Percentiles rank a stretch among this genome's conserved stretches.
These are phyloP conservation scores for Glaucidium brasilianum DNA, from an alignment of 2,113 vertebrate species.

Conservation along the genomic window DNA sequence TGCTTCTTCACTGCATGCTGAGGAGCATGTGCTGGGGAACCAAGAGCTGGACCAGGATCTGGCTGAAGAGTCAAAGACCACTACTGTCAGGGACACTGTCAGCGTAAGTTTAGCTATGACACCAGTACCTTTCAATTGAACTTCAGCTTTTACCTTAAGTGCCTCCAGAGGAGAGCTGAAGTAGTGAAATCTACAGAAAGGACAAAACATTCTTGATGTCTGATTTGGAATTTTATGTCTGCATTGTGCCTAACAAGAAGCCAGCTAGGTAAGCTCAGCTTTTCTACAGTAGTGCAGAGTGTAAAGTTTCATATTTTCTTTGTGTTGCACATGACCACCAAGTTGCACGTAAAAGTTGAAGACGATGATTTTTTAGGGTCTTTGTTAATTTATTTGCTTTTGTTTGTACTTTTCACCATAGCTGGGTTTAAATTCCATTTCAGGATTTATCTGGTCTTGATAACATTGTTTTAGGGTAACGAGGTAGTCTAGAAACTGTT, in stretches of 20 bases:
- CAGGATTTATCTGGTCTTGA: neutral
- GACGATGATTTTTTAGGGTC: neutral
- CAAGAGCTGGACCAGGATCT: too few relatives aligned
- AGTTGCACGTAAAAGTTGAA: neutral
- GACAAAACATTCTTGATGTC: neutral
- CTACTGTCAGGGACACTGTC: too few relatives aligned
- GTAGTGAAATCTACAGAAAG: neutral
- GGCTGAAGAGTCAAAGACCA: neutral
- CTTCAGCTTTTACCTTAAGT: neutral
- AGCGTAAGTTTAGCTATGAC: neutral
- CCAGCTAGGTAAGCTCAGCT: neutral
- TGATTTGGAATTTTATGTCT: neutral
- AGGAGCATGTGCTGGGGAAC: neutral
- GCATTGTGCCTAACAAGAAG: neutral
- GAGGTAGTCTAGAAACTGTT: neutral
- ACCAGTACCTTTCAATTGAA: neutral
- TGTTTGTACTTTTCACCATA: neutral
- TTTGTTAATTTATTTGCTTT: neutral
- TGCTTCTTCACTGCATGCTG: neutral
- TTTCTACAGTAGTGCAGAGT: neutral
- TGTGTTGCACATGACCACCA: neutral
- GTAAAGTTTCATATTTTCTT: neutral
- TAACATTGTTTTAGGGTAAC: neutral
- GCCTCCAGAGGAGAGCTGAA: neutral
- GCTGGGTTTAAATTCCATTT: neutral